Evolutionary conservation across 1,140 invertebrate genomes (phyloP).

Genomic region (Zaprionus lachaisei): DNA sequence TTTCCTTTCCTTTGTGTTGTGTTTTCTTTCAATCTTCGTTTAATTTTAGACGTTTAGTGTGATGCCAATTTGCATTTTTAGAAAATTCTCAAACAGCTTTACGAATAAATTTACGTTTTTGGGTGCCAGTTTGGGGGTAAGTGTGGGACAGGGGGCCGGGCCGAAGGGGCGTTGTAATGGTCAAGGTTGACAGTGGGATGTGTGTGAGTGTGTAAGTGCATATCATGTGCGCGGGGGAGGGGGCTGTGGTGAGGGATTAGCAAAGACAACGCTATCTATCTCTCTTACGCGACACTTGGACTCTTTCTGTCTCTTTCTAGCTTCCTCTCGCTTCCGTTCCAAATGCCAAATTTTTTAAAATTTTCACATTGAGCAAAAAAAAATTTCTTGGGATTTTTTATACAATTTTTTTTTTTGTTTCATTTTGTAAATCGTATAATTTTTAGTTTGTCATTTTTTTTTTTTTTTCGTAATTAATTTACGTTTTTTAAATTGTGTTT

Average conservation of each 20-base stretch:
- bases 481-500: slow-evolving; percentile 15
- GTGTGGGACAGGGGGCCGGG: slow-evolving; percentile 18
- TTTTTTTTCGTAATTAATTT: slow-evolving; percentile 23
- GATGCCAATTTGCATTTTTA: slow-evolving; percentile 63
- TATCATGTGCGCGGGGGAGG: slow-evolving; percentile 6
- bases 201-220: not conserved
- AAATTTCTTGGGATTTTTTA: slow-evolving; percentile 46
- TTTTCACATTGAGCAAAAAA: slow-evolving; percentile 54
- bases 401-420: slow-evolving; percentile 54
- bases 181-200: not conserved
- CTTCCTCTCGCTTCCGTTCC: slow-evolving; percentile 19
- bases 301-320: not conserved
- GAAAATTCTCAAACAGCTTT: slow-evolving; percentile 62
- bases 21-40: slow-evolving; percentile 37
- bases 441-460: slow-evolving; percentile 47
- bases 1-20: slow-evolving; percentile 22
- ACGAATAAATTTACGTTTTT: slow-evolving; percentile 47
- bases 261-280: not conserved
- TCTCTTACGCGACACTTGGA: slow-evolving; percentile 3
- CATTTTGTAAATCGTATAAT: slow-evolving; percentile 72
- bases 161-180: not conserved
- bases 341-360: slow-evolving; percentile 28
- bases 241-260: too few species aligned
- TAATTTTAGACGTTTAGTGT: slow-evolving; percentile 60
- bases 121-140: slow-evolving; percentile 38